phyloP scores from a whole-genome alignment of 2,113 vertebrate species.

The Seriola aureovittata region DNA sequence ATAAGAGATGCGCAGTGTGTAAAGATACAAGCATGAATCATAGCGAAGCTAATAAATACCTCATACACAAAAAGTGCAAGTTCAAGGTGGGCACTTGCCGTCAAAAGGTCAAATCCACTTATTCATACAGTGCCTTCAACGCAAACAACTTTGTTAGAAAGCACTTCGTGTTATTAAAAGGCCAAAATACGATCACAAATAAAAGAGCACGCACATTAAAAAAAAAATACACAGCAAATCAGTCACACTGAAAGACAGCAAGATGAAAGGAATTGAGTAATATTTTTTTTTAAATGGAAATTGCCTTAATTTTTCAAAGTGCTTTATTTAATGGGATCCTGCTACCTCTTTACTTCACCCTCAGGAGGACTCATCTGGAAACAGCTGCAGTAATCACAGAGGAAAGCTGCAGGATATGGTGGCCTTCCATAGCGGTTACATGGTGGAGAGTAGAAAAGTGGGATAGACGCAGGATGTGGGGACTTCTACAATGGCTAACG shows the following conservation, averaged over 20 bases:
- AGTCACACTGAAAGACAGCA: conserved; percentile 36
- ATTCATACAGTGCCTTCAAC: conserved; percentile 34
- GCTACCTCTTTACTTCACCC: conserved; percentile 27
- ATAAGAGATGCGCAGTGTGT: conserved; percentile 11
- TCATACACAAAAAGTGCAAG: conserved; percentile 36
- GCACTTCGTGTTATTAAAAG: conserved; percentile 62
- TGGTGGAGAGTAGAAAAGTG: conserved; percentile 55
- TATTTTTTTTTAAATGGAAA: conserved; percentile 33
- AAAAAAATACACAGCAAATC: conserved; percentile 5
- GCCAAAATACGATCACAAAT: conserved; percentile 21
- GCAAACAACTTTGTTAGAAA: conserved; percentile 60
- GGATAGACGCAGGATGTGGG: conserved; percentile 66
- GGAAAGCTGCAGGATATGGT: conserved; percentile 55
- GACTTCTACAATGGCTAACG: conserved; percentile 51
- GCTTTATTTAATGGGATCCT: conserved; percentile 47
- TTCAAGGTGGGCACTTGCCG: conserved; percentile 45
- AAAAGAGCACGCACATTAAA: conserved; percentile 8
- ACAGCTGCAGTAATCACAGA: conserved; percentile 46
- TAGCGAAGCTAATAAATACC: conserved; percentile 52
- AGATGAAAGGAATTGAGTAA: conserved; percentile 48
- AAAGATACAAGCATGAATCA: conserved; percentile 51
- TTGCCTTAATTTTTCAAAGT: conserved; percentile 63
- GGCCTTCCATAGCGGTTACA: conserved; percentile 62
- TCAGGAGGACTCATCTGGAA: conserved; percentile 53
- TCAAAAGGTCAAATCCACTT: conserved; percentile 37